Conservation (phyloP, 2,888 invertebrate species). For the Habroteleia sp. region DNA sequence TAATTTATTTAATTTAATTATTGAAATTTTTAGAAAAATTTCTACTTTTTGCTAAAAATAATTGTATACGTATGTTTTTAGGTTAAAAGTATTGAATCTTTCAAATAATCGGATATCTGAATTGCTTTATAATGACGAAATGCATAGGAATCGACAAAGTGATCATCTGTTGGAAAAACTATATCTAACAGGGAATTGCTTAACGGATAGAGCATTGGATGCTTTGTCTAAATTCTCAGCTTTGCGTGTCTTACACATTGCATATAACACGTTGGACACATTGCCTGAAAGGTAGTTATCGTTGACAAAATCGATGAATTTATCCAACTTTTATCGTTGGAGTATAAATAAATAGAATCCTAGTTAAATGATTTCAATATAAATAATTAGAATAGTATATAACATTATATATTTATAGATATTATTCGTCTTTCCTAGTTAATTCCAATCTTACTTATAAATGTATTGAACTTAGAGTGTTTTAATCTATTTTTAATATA, state of each 20-base stretch:
- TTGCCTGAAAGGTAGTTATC: slow-evolving; percentile 85
- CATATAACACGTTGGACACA: slow-evolving; percentile 89
- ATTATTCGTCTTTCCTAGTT: too few relatives aligned
- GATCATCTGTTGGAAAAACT: slow-evolving; percentile 84
- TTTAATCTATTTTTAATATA: too few relatives aligned
- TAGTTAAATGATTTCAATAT: too few relatives aligned
- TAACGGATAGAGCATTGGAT: slow-evolving; percentile 86
- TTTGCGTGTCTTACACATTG: slow-evolving; percentile 87
- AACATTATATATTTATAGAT: too few relatives aligned
- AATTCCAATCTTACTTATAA: too few relatives aligned
- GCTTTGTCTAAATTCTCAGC: slow-evolving; percentile 85
- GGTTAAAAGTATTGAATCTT: slow-evolving; percentile 87
- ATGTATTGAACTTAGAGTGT: too few relatives aligned
- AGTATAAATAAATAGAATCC: too few relatives aligned
- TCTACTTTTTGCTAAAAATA: slow-evolving; percentile 1
- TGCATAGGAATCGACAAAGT: slow-evolving; percentile 68
- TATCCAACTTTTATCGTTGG: background rate
- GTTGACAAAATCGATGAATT: too few relatives aligned
- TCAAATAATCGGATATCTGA: slow-evolving; percentile 89
- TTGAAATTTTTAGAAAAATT: too few relatives aligned
- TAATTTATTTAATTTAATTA: too few relatives aligned
- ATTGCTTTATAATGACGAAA: slow-evolving; percentile 85
- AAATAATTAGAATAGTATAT: too few relatives aligned
- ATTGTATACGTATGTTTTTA: slow-evolving; percentile 66
- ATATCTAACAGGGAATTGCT: slow-evolving; percentile 89